These are phyloP conservation scores for Scaptomyza montana DNA, from an alignment of 1,140 invertebrate species.

Conservation along the genomic window DNA sequence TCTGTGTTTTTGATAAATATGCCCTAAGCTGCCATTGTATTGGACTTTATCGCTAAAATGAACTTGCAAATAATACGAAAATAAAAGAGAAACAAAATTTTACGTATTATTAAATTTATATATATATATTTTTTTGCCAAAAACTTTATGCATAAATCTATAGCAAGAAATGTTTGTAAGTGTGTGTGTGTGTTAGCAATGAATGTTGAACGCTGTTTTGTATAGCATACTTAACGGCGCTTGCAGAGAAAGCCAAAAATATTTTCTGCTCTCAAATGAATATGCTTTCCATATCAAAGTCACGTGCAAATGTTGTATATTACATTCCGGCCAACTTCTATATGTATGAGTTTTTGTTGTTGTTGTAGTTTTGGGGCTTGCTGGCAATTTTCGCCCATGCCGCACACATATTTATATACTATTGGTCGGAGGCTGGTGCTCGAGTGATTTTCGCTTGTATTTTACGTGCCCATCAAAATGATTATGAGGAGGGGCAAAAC, in stretches of 20 bases:
- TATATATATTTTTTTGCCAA: conserved; percentile 35
- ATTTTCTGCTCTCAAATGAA: neutral
- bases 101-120: conserved; percentile 49
- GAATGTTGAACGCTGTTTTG: conserved; percentile 59
- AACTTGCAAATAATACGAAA: conserved; percentile 38
- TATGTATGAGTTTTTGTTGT: no score
- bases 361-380: conserved; percentile 9
- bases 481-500: conserved; percentile 65
- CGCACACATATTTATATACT: conserved; percentile 1
- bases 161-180: conserved; percentile 14
- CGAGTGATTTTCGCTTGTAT: conserved; percentile 79
- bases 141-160: conserved; percentile 67
- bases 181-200: conserved; percentile 22
- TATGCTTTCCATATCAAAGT: conserved; percentile 74
- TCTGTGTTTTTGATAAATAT: conserved; percentile 4
- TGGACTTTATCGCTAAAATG: conserved; percentile 23
- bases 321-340: conserved; percentile 52
- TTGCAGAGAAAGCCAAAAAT: neutral
- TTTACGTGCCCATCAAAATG: conserved; percentile 80
- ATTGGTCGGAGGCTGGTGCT: conserved; percentile 33
- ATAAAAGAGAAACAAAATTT: conserved; percentile 10
- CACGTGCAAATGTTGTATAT: conserved; percentile 78
- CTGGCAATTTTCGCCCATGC: conserved; percentile 7
- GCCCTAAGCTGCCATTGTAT: neutral
- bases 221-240: conserved; percentile 47